Evolutionary conservation across 2,113 vertebrate species (phyloP).

Genomic region (Mormyrus iriodes): DNA sequence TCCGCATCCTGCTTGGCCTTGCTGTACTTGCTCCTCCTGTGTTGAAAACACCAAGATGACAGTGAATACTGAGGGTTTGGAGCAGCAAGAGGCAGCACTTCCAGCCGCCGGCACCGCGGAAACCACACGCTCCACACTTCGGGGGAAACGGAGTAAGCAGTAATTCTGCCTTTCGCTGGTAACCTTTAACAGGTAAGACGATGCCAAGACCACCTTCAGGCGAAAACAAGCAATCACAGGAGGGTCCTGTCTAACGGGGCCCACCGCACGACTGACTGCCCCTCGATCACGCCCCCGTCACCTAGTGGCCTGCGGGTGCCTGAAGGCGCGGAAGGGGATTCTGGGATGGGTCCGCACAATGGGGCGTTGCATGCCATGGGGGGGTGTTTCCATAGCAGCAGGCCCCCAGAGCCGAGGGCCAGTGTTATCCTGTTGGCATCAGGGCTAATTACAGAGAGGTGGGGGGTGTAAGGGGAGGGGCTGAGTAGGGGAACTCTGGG

Average conservation of each 20-base stretch:
- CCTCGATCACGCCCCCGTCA: constrained; percentile 36
- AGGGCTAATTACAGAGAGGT: not conserved
- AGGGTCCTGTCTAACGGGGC: not conserved
- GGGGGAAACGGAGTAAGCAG: too few species aligned
- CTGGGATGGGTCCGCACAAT: constrained; percentile 17
- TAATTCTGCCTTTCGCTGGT: not conserved
- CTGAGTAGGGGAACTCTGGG: constrained; percentile 14
- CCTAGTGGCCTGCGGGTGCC: constrained; percentile 23
- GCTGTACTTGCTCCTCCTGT: constrained; percentile 90
- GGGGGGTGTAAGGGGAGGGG: not conserved
- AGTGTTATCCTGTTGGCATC: constrained; percentile 36
- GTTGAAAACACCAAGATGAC: constrained; percentile 41
- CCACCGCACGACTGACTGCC: not conserved
- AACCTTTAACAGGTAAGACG: not conserved
- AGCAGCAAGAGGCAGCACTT: too few species aligned
- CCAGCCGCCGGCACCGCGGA: too few species aligned
- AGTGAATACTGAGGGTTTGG: not conserved
- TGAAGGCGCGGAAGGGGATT: not conserved
- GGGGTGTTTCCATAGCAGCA: constrained; percentile 19
- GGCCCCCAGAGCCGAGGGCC: constrained; percentile 29
- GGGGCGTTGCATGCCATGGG: constrained; percentile 20
- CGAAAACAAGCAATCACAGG: not conserved
- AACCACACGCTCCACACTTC: not conserved
- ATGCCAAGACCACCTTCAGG: not conserved
- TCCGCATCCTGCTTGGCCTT: constrained; percentile 94